Evolutionary conservation across 2,113 vertebrate genomes (phyloP).

Genomic region (Labrus mixtus): DNA sequence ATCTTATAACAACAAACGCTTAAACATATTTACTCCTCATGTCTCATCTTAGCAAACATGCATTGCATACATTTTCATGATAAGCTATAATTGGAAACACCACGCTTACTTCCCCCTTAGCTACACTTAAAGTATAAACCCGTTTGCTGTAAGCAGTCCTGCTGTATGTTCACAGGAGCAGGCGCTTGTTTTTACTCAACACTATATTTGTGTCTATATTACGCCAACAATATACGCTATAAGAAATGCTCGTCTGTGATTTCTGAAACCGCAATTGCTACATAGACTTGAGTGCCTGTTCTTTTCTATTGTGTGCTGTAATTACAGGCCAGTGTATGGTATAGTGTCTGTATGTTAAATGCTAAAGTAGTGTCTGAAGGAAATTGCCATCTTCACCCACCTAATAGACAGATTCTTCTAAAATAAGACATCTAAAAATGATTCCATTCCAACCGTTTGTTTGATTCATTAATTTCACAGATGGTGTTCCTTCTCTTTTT

Average conservation of each 20-base stretch:
- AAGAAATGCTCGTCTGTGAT: slow-evolving; percentile 63
- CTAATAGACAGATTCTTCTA: slow-evolving; percentile 35
- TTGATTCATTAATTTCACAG: no score
- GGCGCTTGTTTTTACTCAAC: slow-evolving; percentile 40
- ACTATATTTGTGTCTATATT: slow-evolving; percentile 59
- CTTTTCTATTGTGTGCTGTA: slow-evolving; percentile 70
- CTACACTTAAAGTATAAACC: slow-evolving; percentile 10
- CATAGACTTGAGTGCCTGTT: slow-evolving; percentile 51
- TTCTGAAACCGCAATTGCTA: slow-evolving; percentile 69
- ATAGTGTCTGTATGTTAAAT: slow-evolving; percentile 65
- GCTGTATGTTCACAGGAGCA: slow-evolving; percentile 35
- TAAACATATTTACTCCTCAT: background rate
- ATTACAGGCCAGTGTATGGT: slow-evolving; percentile 60
- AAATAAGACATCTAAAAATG: slow-evolving; percentile 28
- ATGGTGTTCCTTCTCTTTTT: no score
- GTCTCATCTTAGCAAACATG: slow-evolving; percentile 1
- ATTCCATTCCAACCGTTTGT: no score
- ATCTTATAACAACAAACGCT: background rate
- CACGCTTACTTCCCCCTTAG: slow-evolving; percentile 17
- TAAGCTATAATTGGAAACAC: slow-evolving; percentile 39
- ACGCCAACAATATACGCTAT: slow-evolving; percentile 63
- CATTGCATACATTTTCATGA: background rate
- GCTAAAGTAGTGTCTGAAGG: slow-evolving; percentile 54
- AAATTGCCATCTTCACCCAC: slow-evolving; percentile 63
- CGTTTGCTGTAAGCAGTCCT: slow-evolving; percentile 12